Base-by-base conservation (phyloP, 2,888 invertebrate genomes). In the Cryptosula pallasiana region DNA sequence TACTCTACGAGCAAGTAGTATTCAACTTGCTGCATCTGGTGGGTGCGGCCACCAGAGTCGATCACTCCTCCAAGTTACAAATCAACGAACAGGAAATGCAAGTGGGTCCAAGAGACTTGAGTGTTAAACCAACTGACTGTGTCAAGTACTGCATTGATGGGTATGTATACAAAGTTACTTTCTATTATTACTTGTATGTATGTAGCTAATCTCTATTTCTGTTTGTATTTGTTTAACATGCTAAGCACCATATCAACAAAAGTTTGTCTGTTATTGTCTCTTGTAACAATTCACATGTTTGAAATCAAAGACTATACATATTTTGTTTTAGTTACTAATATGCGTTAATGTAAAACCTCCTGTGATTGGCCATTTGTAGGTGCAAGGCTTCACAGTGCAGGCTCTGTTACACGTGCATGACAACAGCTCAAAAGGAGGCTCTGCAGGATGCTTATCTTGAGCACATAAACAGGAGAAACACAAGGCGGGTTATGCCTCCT, bases 1-100 rank as follows among this genome's bases (percentile, higher is more conserved):
- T 93, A 35, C 85, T 98, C 0, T 98, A 97, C 80, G 94, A 96
- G 79, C 95, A 97, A 87, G 92, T 97, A 0, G 80, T 97, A 16
- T 94, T 91, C 83, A 94, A 91, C 84, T 81, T 93, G 35, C 88
- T 96, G 72, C 89, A 90, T 32, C 82, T 98, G 54, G 89, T 92
- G 5, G 95, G 95, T 0, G 85, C 95, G 16, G 70, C 70, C 3
- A 29, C 70, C 5, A 70, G 29, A n/a, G 25, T 70, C 5, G 70
- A 70, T n/a, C 27, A 45, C 27, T 20, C 35, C 9, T 57, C 69
- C 55, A 72, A 45, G 34, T 75, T 32, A 55, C 35, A 58, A 35
- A 73, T 73, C 9, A 32, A 77, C 1, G 73, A 74, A 2, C 55
- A 57, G 36, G 35, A 73, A n/a, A 35, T 76, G 71, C 0, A n/a